Conservation (phyloP, 2,797 vertebrate species). For the Amniataba percoides region DNA sequence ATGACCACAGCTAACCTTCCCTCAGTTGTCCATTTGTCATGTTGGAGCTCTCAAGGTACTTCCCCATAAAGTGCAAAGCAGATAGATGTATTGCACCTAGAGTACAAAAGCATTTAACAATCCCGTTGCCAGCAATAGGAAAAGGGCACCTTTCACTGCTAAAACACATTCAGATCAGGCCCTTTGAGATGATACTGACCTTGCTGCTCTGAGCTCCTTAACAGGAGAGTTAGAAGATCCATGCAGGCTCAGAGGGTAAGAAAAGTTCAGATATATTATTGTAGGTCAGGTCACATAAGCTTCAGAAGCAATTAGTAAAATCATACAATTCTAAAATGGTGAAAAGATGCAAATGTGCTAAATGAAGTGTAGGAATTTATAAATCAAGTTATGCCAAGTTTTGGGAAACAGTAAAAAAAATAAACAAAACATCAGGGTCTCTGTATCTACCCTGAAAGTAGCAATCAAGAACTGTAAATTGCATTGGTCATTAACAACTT, state of each 20-base stretch:
- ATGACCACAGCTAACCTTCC: not conserved
- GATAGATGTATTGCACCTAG: conserved; percentile 17
- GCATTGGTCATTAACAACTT: not conserved
- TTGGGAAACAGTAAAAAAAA: not conserved
- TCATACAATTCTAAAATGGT: not conserved
- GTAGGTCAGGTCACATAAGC: not conserved
- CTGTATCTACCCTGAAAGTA: not conserved
- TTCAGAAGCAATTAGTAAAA: not conserved
- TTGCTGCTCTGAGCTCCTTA: conserved; percentile 5
- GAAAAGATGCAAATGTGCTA: not conserved
- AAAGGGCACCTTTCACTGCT: conserved; percentile 24
- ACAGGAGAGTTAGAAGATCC: conserved; percentile 6
- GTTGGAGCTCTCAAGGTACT: conserved; percentile 5
- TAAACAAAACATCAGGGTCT: not conserved
- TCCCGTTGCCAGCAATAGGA: conserved; percentile 13
- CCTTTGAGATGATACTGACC: conserved; percentile 14
- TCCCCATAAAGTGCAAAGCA: conserved; percentile 7
- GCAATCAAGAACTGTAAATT: not conserved
- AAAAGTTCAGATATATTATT: not conserved
- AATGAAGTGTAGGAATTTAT: not conserved
- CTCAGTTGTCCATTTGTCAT: conserved; percentile 12
- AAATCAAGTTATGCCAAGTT: not conserved
- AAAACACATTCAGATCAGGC: conserved; percentile 26
- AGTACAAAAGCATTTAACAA: conserved; percentile 29
- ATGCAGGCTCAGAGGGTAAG: not conserved